Percentiles rank a stretch among this genome's conserved stretches.
phyloP scores from a whole-genome alignment of 2,888 invertebrate genomes.

The Archips xylosteana region DNA sequence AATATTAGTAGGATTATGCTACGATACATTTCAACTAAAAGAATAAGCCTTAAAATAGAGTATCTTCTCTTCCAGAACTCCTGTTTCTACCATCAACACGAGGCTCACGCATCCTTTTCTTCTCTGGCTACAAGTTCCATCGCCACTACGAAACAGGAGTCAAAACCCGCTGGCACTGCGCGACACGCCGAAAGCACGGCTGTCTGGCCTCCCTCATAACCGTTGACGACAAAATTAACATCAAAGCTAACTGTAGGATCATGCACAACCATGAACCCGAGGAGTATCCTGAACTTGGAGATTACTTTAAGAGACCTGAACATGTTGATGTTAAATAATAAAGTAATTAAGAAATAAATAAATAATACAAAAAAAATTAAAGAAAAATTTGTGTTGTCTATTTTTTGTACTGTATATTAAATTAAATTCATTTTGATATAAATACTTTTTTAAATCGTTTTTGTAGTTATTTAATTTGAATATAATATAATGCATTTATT shows the following conservation, averaged over 20 bases:
- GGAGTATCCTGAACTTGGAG: slow-evolving; percentile 4
- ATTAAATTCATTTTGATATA: too few relatives aligned
- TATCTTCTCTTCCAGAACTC: slow-evolving; percentile 29
- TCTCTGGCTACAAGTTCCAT: slow-evolving; percentile 45
- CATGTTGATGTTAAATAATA: slow-evolving; percentile 1
- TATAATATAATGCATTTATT: too few relatives aligned
- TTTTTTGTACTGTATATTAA: too few relatives aligned
- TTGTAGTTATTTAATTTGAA: too few relatives aligned
- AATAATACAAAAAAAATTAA: too few relatives aligned
- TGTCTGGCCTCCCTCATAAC: slow-evolving; percentile 25
- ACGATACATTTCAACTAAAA: too few relatives aligned
- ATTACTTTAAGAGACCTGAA: background rate
- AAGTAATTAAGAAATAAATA: too few relatives aligned
- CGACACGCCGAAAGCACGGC: slow-evolving; percentile 12
- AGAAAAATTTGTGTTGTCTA: too few relatives aligned
- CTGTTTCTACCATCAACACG: slow-evolving; percentile 25
- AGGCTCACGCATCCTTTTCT: slow-evolving; percentile 43
- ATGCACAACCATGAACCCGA: slow-evolving; percentile 23
- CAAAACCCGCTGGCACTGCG: slow-evolving; percentile 35
- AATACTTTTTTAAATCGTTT: too few relatives aligned
- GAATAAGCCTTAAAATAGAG: background rate
- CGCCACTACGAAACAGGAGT: slow-evolving; percentile 8
- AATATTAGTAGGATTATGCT: too few relatives aligned
- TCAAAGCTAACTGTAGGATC: slow-evolving; percentile 5
- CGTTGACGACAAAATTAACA: slow-evolving; percentile 11